Base-by-base conservation (phyloP, 2,113 vertebrate genomes). In the Hydrochoerus hydrochaeris region DNA sequence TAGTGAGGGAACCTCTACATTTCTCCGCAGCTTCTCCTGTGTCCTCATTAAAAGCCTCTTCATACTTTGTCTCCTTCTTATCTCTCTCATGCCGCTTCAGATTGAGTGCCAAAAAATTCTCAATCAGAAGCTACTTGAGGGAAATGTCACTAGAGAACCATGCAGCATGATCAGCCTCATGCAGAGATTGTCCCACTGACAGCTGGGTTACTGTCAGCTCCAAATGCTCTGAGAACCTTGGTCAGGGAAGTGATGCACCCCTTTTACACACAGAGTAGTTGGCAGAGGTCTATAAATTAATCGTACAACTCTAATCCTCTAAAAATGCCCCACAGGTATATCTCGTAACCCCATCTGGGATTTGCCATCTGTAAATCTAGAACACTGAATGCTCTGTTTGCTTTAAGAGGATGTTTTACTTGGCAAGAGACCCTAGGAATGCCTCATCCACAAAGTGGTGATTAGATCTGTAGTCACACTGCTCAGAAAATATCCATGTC, bases 341-440 rank as follows among this genome's bases (percentile, higher is more conserved):
- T 92, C 86, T 93, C 32, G 0, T 94, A 93, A 91, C 75, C 35
- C 69, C 62, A 58, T 71, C 54, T 77, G 88, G 73, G 75, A 91
- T 87, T 94, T 93, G 44, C 95, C 96, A 88, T 96, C 91, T 97
- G 89, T 93, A 97, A 95, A 98, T 95, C 90, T 96, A 97, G 75
- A 96, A 88, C 77, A 90, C 62, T 32, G 52, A 95, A 88, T 5
- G 77, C 69, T 93, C 85, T 80, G 41, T 95, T 94, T 93, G 84
- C 92, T 97, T 95, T 81, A 96, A 62, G 90, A 84, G 63, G 84
- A 90, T 96, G 87, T 92, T 97, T 97, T 90, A 57, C 81, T 93
- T 95, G 87, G 94, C 95, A 94, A 87, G 92, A 54, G 90, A 93
- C n/a, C 41, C 75, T 94, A 58, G 85, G 87, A 96, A 91, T 78